These are phyloP conservation scores for Athalia cordata DNA, from an alignment of 2,888 invertebrate species.

Conservation along the genomic window DNA sequence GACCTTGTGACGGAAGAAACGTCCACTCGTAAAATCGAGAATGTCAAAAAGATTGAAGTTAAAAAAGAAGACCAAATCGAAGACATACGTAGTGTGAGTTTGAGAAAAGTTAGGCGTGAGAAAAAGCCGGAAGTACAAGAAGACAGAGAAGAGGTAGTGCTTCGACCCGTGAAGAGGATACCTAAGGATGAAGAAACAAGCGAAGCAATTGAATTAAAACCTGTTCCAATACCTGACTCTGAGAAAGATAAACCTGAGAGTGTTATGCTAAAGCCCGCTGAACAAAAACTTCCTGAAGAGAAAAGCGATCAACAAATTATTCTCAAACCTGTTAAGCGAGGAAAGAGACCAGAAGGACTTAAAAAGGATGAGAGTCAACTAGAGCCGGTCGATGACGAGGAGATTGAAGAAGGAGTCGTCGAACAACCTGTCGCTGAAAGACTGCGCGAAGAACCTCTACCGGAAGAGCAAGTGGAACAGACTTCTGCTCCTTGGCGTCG, in stretches of 20 bases:
- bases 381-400: conserved; percentile 54
- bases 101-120: conserved; percentile 54
- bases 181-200: conserved; percentile 61
- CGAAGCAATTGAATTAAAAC: conserved; percentile 49
- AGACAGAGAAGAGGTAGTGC: conserved; percentile 54
- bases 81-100: conserved; percentile 54
- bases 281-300: conserved; percentile 57
- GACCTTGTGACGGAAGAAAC: no score
- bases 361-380: conserved; percentile 56
- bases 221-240: conserved; percentile 50
- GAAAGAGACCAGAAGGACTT: conserved; percentile 31
- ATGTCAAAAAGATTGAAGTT: not conserved
- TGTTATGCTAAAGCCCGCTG: conserved; percentile 53
- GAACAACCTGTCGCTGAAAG: conserved; percentile 29
- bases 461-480: conserved; percentile 43
- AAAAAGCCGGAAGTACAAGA: conserved; percentile 30
- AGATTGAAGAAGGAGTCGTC: conserved; percentile 37
- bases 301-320: conserved; percentile 58
- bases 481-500: conserved; percentile 50
- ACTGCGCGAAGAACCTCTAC: conserved; percentile 47
- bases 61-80: conserved; percentile 57
- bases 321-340: conserved; percentile 45
- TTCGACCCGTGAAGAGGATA: conserved; percentile 75
- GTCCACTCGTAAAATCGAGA: not conserved
- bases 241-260: conserved; percentile 47